Percentiles rank a stretch among this genome's conserved stretches.
Conservation (phyloP, 2,797 vertebrate species). For the Lacerta bilineata region DNA sequence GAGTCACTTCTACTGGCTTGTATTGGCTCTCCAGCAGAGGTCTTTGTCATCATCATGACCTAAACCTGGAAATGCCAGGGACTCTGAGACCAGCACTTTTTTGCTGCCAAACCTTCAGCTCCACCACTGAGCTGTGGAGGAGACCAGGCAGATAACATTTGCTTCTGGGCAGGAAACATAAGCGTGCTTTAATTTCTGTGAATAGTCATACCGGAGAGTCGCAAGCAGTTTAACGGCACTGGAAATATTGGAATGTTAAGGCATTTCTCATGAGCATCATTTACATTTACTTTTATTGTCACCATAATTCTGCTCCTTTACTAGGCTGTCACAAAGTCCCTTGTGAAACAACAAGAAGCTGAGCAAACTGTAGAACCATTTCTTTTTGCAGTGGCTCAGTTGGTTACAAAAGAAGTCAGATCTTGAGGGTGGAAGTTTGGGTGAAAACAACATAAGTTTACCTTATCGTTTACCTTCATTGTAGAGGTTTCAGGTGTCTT, state of each 20-base stretch:
- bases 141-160: neutral
- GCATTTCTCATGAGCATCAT: slow-evolving; percentile 10
- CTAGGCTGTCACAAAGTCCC: neutral
- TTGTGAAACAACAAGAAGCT: neutral
- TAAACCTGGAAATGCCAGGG: too few species aligned
- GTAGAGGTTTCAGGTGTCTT: neutral
- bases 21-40: too few species aligned
- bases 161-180: neutral
- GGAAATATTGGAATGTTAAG: slow-evolving; percentile 13
- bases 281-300: slow-evolving; percentile 28
- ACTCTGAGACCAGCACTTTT: too few species aligned
- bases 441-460: neutral
- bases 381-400: neutral
- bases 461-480: neutral
- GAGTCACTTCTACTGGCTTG: too few species aligned
- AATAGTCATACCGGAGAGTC: neutral
- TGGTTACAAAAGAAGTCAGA: neutral
- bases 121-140: neutral
- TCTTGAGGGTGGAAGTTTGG: neutral
- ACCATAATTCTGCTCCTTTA: slow-evolving; percentile 6
- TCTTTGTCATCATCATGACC: too few species aligned
- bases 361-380: neutral
- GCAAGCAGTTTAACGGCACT: neutral
- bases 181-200: slow-evolving; percentile 20
- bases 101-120: too few species aligned